Evolutionary conservation across 2,888 invertebrate genomes (phyloP), one percentile per base, ranked within the genome.

Genomic region (Clitarchus hookeri): DNA sequence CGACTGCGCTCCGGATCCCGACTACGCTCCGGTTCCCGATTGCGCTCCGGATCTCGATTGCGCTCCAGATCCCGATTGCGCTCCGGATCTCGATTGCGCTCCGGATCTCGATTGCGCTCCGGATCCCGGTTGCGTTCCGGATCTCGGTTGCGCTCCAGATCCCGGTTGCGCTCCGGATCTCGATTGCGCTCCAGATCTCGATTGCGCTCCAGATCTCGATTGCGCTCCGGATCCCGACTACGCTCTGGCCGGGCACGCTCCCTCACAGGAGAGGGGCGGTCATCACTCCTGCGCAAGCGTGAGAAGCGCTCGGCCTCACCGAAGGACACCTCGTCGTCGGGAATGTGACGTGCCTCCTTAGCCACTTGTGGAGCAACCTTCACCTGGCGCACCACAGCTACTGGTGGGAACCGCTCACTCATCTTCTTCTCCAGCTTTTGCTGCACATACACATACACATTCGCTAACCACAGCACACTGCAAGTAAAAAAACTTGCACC

Each of bases 351-450:
- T 19, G 87, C 88, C 83, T 88, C 87, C 79, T 88, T 85, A 2
- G 26, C 84, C 89, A 89, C 84, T 88, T 89, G 36, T 90, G 89
- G 86, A 90, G 80, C 89, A 90, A 90, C 88, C 87, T 84, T 87
- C 48, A 83, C 78, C 79, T 88, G 88, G 44, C 88, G 85, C 78
- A 90, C 83, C 11, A 91, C 90, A 78, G 90, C 89, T 88, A 92
- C 92, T 89, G 94, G 92, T 88, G 95, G 93, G 92, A 94, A 94
- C 90, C 94, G 92, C 90, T 95, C 93, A 19, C 91, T 91, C 88
- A 96, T 91, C 92, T 95, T 96, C 89, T 95, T 95, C 90, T 98
- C 98, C 88, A 98, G 95, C 91, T 96, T 96, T 91, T 98, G 98
- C 92, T 97, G 78, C 79, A 85, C 78, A 25, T 53, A 44, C 44